Base-by-base conservation (phyloP, 2,888 invertebrate genomes). In the Deilephila elpenor region DNA sequence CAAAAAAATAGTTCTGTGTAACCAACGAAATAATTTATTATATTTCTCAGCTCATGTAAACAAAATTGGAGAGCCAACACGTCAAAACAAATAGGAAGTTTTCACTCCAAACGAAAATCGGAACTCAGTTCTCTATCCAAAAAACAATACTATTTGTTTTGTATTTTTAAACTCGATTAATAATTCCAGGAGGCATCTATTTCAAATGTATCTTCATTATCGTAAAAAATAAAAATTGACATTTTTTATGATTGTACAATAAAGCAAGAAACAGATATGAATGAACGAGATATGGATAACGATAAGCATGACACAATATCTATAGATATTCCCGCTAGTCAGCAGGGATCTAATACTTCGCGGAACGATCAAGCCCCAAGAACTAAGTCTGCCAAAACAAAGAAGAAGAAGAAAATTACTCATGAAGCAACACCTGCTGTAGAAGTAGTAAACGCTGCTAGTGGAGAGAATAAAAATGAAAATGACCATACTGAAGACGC, bases 1-100 rank as follows among this genome's bases (percentile, higher is more conserved):
- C 11, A 44, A 14, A 44, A 14, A 44, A 44, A 44, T 44, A 44
- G 11, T 29, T 56, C 19, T 19, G n/a, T 56, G 5, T 34, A 17
- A 34, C 3, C 44, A 44, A 44, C 44, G 1, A 61, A 34, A 37
- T n/a, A 37, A 62, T 34, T 17, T 17, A 61, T 25, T 1, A 29
- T 51, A 51, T 51, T 5, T 64, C 20, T 25, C 67, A 67, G 25
- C 29, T 67, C 2, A 11, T 25, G 67, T 25, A 67, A 51, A 51
- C 44, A 7, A 20, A 67, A 67, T 6, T 67, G 51, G 51, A 44
- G 67, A 51, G 25, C 51, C 25, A 67, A 25, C 17, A 25, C 25
- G 44, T 51, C 67, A 51, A 67, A 51, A n/a, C 44, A 67, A 25
- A 25, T 67, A 25, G 37, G 44, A 64, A 44, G 64, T 44, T 44